Evolutionary conservation across 1,140 invertebrate species (phyloP).

Genomic region (Aphis craccivora): DNA sequence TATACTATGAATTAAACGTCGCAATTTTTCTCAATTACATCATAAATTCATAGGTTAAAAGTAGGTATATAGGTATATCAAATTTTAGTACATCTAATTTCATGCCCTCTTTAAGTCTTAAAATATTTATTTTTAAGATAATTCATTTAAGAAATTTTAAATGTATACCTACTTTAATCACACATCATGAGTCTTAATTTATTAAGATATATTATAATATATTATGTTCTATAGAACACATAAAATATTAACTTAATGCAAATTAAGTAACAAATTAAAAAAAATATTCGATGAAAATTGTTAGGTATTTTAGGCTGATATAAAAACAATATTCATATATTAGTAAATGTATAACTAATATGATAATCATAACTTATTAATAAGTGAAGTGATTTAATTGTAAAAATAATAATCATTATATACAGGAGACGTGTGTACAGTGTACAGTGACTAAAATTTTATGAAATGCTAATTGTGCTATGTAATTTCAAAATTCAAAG

Average conservation of each 20-base stretch:
- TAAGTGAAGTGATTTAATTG: background rate
- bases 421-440: no score
- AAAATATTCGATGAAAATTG: background rate
- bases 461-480: no score
- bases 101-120: background rate
- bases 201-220: background rate
- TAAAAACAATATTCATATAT: background rate
- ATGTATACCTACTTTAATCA: background rate
- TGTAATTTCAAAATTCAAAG: no score
- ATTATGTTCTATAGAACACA: background rate
- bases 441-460: no score
- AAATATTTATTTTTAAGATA: background rate
- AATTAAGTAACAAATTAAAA: background rate
- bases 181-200: background rate
- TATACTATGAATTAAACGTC: background rate
- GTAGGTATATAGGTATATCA: background rate
- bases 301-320: background rate
- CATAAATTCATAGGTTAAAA: background rate
- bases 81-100: background rate
- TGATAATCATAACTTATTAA: background rate
- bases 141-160: background rate
- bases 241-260: background rate
- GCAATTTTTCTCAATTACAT: background rate
- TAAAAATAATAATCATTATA: no score
- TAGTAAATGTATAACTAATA: background rate